These are phyloP conservation scores for Percina caprodes DNA, from an alignment of 2,113 vertebrate species.

Conservation along the genomic window DNA sequence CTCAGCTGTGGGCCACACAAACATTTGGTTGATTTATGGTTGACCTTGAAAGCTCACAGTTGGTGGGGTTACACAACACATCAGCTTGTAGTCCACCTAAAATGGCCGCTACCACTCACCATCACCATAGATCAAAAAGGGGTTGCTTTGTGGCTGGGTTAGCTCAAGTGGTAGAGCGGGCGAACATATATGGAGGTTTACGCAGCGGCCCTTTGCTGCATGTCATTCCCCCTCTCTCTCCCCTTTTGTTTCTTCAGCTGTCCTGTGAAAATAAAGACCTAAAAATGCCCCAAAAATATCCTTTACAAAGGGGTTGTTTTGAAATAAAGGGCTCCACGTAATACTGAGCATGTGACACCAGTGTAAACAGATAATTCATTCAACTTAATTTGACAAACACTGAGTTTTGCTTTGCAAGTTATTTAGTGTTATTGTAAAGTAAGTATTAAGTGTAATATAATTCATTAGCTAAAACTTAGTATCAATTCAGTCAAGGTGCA, in stretches of 20 bases:
- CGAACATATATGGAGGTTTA: no score
- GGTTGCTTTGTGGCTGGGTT: not conserved
- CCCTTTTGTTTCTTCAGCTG: no score
- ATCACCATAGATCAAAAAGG: slow-evolving; percentile 7
- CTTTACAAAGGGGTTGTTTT: slow-evolving; percentile 28
- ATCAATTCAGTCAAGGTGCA: slow-evolving; percentile 71
- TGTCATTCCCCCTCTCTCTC: no score
- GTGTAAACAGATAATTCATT: slow-evolving; percentile 64
- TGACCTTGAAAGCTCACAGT: slow-evolving; percentile 59
- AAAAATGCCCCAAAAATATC: not conserved
- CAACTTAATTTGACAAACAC: slow-evolving; percentile 43
- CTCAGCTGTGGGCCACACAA: slow-evolving; percentile 35
- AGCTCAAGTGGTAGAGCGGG: not conserved
- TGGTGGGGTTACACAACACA: slow-evolving; percentile 26
- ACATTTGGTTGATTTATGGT: slow-evolving; percentile 54
- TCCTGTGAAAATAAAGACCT: no score
- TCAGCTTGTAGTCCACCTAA: slow-evolving; percentile 9
- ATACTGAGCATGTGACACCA: slow-evolving; percentile 52
- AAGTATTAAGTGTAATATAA: slow-evolving; percentile 45
- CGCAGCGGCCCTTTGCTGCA: no score
- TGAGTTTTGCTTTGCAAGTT: slow-evolving; percentile 42
- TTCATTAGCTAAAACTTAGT: slow-evolving; percentile 57
- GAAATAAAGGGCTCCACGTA: slow-evolving; percentile 56
- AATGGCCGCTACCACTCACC: slow-evolving; percentile 40
- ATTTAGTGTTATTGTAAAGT: slow-evolving; percentile 66